Base-by-base conservation (phyloP, 2,797 vertebrate genomes). In the Eulemur coronatus region DNA sequence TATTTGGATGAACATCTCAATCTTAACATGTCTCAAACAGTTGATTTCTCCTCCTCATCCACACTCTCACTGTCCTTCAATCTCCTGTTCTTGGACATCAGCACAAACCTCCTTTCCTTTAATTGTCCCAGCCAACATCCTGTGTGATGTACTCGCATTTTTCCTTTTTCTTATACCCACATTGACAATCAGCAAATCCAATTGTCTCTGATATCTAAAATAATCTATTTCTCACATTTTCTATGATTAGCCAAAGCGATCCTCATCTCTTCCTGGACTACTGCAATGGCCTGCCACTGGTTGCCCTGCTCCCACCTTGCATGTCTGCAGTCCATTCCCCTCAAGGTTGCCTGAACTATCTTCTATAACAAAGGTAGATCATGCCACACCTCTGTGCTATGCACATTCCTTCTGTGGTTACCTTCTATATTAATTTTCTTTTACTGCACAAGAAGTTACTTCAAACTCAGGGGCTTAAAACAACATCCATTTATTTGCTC, bases 211-310 rank as follows among this genome's bases (percentile, higher is more conserved):
- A 17, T 4, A 22, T 48, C 63, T 72, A 65, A 82, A 72, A 59
- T 59, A 79, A 67, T 65, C 8, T 79, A n/a, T 10, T 43, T 76
- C 4, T 59, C 26, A 9, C 2, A 12, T 9, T 9, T 87, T 69
- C 65, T 22, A 3, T 6, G 35, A 26, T 55, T 13, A 15, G 3
- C 24, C n/a, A 46, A 43, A 59, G 48, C 4, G 4, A 12, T 3
- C 30, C 26, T 3, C n/a, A 10, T 20, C 9, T 50, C 1, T 76
- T 26, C 18, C 11, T 2, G 11, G 2, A 10, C 30, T 18, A 12
- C 28, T 15, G 1, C 3, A 13, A 2, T 46, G 38, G 24, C 10
- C 5, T 33, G 18, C 26, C 1, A 8, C 5, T 38, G 11, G 24
- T 14, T 50, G 7, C 11, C 26, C 1, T 46, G 7, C 38, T 63